phyloP scores from a whole-genome alignment of 2,113 vertebrate genomes.

The Tapirus terrestris region DNA sequence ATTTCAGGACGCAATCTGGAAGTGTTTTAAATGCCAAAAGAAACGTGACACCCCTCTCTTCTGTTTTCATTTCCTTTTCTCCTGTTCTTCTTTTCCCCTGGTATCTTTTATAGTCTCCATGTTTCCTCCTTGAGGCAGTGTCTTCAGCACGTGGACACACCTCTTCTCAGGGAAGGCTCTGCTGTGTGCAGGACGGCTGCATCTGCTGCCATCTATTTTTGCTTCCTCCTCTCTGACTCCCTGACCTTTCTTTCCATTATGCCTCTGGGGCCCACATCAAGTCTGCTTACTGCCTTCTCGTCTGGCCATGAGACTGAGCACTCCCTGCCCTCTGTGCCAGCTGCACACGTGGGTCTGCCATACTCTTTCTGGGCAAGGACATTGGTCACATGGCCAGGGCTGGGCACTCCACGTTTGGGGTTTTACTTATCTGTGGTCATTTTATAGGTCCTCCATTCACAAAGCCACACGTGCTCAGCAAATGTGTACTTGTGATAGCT shows the following conservation, averaged over 20 bases:
- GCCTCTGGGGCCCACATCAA: background rate
- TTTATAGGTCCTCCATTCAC: background rate
- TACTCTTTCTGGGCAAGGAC: background rate
- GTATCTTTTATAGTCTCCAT: background rate
- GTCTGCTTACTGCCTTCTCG: background rate
- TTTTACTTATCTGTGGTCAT: background rate
- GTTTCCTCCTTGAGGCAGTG: background rate
- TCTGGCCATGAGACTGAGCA: background rate
- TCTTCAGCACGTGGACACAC: background rate
- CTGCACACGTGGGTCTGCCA: background rate
- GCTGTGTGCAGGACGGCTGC: background rate
- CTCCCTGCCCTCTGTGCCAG: background rate
- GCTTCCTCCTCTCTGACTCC: background rate
- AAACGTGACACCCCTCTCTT: slow-evolving; percentile 39
- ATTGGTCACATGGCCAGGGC: background rate
- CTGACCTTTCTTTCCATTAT: background rate
- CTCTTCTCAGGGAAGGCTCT: background rate
- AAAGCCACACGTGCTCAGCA: background rate
- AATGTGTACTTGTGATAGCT: background rate
- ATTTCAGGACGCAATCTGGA: slow-evolving; percentile 55
- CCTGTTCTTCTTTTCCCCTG: background rate
- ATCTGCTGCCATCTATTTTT: background rate
- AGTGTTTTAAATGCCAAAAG: slow-evolving; percentile 64
- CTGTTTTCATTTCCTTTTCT: slow-evolving; percentile 63
- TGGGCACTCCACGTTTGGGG: background rate